A percentile compares a stretch with the other conserved stretches of the same genome.
Conservation (phyloP, 1,140 invertebrate species). For the Rhyzopertha dominica region DNA sequence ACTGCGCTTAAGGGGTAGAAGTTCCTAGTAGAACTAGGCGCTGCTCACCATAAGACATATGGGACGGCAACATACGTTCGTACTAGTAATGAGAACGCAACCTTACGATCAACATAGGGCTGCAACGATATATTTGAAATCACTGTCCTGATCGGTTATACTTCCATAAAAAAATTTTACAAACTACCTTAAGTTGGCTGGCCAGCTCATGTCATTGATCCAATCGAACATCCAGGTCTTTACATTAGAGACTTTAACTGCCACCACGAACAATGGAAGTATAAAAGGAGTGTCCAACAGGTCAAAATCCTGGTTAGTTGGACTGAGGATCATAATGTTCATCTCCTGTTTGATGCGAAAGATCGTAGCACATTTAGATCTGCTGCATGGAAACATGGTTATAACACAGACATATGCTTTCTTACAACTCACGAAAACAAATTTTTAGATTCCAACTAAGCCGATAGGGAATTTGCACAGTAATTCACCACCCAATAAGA, state of each 20-base stretch:
- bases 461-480: too few species aligned
- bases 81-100: too few species aligned
- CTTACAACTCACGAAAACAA: not conserved
- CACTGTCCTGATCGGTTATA: too few species aligned
- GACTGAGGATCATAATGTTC: constrained; percentile 6
- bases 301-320: constrained; percentile 4
- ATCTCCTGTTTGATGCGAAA: constrained; percentile 15
- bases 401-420: not conserved
- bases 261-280: constrained; percentile 12
- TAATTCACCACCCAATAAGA: too few species aligned
- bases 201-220: not conserved
- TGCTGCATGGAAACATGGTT: constrained; percentile 1
- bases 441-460: too few species aligned
- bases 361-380: constrained; percentile 7
- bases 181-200: constrained; percentile 2
- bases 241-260: constrained; percentile 13
- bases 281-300: not conserved
- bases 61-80: too few species aligned
- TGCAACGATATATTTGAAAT: too few species aligned
- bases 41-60: too few species aligned
- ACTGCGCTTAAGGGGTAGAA: too few species aligned
- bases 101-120: too few species aligned
- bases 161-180: too few species aligned
- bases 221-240: not conserved
- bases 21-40: too few species aligned